Conservation (phyloP, 2,113 vertebrate species). For the Archocentrus centrarchus region DNA sequence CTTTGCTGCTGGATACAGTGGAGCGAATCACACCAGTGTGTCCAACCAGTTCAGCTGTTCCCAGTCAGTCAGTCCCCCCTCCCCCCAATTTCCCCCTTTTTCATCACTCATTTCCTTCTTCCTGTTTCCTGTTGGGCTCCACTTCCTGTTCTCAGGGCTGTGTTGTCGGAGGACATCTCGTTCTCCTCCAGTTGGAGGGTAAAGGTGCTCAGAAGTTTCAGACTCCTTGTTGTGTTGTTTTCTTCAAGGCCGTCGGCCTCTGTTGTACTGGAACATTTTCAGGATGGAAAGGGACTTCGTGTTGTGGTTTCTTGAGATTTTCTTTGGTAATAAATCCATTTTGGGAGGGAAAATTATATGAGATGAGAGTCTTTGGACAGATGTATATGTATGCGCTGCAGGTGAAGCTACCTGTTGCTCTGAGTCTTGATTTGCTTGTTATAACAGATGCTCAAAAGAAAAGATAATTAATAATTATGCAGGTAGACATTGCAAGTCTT, state of each 20-base stretch:
- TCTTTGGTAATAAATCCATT: background rate
- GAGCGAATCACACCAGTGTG: background rate
- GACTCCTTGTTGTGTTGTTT: background rate
- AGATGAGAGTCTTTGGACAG: background rate
- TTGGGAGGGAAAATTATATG: background rate
- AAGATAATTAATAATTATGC: no score
- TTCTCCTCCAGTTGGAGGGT: background rate
- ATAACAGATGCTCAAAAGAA: background rate
- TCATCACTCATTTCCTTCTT: conserved; percentile 68
- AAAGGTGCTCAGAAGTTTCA: background rate
- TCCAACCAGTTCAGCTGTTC: background rate
- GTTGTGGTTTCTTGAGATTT: background rate
- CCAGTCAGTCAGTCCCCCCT: background rate
- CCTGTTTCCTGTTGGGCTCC: conserved; percentile 68
- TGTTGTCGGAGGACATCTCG: conserved; percentile 21
- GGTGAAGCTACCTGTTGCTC: background rate
- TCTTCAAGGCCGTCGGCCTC: background rate
- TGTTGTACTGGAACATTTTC: background rate
- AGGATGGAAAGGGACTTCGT: background rate
- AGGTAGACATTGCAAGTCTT: background rate
- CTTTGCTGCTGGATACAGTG: accelerated
- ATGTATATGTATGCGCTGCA: background rate
- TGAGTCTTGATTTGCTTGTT: background rate
- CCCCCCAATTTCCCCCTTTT: background rate
- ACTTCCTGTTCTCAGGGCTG: conserved; percentile 66